Percentiles rank a stretch among this genome's conserved stretches.
phyloP scores from a whole-genome alignment of 1,140 invertebrate genomes.

The Galleria mellonella region DNA sequence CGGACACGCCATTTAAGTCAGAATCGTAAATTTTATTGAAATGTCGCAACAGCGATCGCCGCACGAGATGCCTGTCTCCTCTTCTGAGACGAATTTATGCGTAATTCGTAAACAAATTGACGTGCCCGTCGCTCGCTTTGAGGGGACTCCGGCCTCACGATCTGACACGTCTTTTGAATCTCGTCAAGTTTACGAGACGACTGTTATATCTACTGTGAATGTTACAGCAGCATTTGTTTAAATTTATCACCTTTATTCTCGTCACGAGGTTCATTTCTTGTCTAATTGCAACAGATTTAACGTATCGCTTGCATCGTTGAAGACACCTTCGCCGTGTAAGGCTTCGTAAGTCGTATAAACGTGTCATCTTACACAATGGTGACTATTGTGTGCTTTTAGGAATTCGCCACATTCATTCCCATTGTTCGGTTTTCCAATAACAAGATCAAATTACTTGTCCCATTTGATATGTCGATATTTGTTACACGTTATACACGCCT shows the following conservation, averaged over 20 bases:
- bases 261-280: too few species aligned
- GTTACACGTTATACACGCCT: too few species aligned
- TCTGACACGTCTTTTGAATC: conserved; percentile 61
- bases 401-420: conserved; percentile 14
- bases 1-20: conserved; percentile 67
- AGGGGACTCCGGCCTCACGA: conserved; percentile 52
- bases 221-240: conserved; percentile 8
- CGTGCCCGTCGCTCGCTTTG: conserved; percentile 42
- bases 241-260: too few species aligned
- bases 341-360: conserved; percentile 69
- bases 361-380: conserved; percentile 65
- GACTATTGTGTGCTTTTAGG: conserved; percentile 55
- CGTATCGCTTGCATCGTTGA: conserved; percentile 46
- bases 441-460: too few species aligned
- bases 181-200: conserved; percentile 46
- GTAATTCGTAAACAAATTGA: conserved; percentile 74
- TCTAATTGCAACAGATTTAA: conserved; percentile 30
- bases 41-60: conserved; percentile 67
- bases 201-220: conserved; percentile 19
- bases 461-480: too few species aligned
- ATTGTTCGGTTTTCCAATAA: too few species aligned
- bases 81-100: conserved; percentile 65
- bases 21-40: conserved; percentile 74
- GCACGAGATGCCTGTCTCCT: conserved; percentile 65
- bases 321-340: conserved; percentile 55